A percentile compares a stretch with the other conserved stretches of the same genome.
phyloP scores from a whole-genome alignment of 2,797 vertebrate species.

The Aeoliscus strigatus region DNA sequence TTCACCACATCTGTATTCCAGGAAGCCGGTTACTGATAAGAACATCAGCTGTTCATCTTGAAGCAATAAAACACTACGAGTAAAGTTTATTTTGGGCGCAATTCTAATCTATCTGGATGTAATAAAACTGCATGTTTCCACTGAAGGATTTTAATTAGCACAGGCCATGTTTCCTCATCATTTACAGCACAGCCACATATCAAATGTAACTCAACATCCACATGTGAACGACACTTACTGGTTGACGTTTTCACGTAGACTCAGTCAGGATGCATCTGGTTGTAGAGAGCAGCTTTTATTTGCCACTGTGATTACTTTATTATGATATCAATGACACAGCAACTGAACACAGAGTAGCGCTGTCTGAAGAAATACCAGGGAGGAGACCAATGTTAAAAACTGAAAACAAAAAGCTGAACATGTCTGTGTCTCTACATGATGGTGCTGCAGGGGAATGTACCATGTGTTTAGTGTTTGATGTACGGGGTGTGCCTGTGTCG shows the following conservation, averaged over 20 bases:
- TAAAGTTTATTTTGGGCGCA: background rate
- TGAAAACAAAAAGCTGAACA: too few relatives aligned
- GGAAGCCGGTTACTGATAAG: constrained; percentile 6
- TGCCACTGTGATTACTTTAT: too few relatives aligned
- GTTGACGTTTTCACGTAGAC: too few relatives aligned
- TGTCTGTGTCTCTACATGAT: constrained; percentile 10
- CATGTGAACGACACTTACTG: too few relatives aligned
- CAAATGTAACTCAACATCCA: constrained; percentile 21
- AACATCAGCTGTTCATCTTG: background rate
- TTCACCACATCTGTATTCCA: background rate
- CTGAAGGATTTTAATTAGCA: background rate
- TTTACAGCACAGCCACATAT: constrained; percentile 4
- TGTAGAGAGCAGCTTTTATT: too few relatives aligned
- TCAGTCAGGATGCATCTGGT: too few relatives aligned
- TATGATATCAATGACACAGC: constrained; percentile 3
- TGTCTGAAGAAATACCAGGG: too few relatives aligned
- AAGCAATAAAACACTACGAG: background rate
- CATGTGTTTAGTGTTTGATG: constrained; percentile 53
- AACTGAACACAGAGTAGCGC: too few relatives aligned
- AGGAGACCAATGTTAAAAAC: too few relatives aligned
- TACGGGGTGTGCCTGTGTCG: constrained; percentile 11
- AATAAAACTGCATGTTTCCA: background rate
- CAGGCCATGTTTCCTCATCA: constrained; percentile 3
- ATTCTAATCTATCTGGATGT: background rate
- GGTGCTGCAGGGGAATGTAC: constrained; percentile 46